Base-by-base conservation (phyloP, 2,113 vertebrate species). In the Pavo muticus region DNA sequence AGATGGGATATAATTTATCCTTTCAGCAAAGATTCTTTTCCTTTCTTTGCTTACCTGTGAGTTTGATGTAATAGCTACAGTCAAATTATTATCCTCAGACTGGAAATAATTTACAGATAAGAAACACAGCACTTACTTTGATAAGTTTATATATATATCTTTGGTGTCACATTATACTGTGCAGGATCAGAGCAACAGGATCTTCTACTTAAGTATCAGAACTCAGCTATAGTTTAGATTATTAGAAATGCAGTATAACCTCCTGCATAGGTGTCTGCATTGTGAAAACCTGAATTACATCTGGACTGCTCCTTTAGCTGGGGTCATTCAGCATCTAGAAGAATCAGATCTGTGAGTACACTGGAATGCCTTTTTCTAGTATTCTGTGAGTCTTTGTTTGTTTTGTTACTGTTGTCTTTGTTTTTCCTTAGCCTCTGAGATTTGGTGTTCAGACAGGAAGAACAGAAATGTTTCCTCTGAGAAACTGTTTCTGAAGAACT, bases 21-120 rank as follows among this genome's bases (percentile, higher is more conserved):
- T 91, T 94, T 96, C 78, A 96, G 70, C 68, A 88, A 73, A 90
- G n/a, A 93, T 85, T 90, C n/a, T 87, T 97, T 88, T 60, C 60
- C 64, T 96, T 96, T 94, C 67, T 95, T 93, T 96, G n/a, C 50
- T 94, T 95, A 86, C 77, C n/a, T 77, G 74, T 67, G 86, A 95
- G 48, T 95, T 96, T 96, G 64, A 90, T 93, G 78, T 95, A 93
- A 96, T 77, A 74, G 50, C 47, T 94, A 68, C 9, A 88, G 59
- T 78, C 89, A 14, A 95, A 95, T 88, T 91, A 78, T 92, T 93
- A 64, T 96, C 4, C 5, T 27, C 23, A 89, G 69, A 47, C 73
- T 87, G 74, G 61, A 94, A 84, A 77, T 39, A 45, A 64, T 97
- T 95, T 97, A 56, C 71, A 77, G 63, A 79, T 88, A 89, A 91